Conservation (phyloP, 2,113 vertebrate genomes). For the Charina bottae region DNA sequence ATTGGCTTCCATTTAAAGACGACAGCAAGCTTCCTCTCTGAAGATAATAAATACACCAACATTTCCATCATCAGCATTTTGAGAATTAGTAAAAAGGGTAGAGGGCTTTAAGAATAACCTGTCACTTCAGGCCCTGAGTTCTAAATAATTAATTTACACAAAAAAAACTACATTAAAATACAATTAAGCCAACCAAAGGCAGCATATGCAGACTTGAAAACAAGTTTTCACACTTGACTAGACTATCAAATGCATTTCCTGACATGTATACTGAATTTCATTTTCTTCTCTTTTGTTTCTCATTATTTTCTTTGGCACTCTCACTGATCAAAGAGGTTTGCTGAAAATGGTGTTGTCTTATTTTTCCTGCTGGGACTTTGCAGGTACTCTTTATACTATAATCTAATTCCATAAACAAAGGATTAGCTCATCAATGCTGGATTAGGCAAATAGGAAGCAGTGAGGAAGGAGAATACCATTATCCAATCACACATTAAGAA, state of each 20-base stretch:
- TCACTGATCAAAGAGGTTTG: constrained; percentile 27
- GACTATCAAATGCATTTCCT: constrained; percentile 38
- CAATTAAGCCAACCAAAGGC: constrained; percentile 51
- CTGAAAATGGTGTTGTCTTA: constrained; percentile 17
- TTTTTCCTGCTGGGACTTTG: constrained; percentile 16
- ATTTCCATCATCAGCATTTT: constrained; percentile 47
- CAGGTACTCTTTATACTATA: neutral
- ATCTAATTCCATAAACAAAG: constrained; percentile 33
- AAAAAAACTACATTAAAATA: constrained; percentile 49
- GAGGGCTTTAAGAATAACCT: constrained; percentile 35
- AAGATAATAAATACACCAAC: constrained; percentile 27
- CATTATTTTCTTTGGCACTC: constrained; percentile 16
- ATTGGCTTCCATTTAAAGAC: constrained; percentile 65
- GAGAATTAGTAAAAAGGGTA: constrained; percentile 33
- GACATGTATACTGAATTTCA: constrained; percentile 39
- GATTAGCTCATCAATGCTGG: constrained; percentile 33
- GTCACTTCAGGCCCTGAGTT: constrained; percentile 37
- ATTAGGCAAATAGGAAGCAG: constrained; percentile 22
- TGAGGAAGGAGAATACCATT: constrained; percentile 14
- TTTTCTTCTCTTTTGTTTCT: constrained; percentile 47
- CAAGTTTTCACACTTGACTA: constrained; percentile 40
- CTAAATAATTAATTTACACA: constrained; percentile 55
- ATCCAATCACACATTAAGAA: constrained; percentile 3
- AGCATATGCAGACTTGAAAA: constrained; percentile 37
- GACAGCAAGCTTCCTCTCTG: constrained; percentile 37